These are phyloP conservation scores for Gymnobelideus leadbeateri DNA, from an alignment of 2,113 vertebrate species.

Conservation along the genomic window DNA sequence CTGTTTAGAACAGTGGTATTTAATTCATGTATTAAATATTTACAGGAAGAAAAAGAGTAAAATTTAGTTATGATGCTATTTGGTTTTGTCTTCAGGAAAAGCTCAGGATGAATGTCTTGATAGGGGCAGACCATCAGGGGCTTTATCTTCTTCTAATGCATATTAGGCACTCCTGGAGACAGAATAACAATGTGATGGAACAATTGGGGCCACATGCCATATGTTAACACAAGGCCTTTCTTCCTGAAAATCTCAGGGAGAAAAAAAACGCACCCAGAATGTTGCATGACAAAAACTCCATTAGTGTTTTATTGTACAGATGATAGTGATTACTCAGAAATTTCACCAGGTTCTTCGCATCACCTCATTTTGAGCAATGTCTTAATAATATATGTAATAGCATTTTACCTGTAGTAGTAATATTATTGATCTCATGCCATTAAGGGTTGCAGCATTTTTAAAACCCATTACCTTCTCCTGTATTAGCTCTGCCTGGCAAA, in stretches of 20 bases:
- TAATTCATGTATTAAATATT: constrained; percentile 46
- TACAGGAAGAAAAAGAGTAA: constrained; percentile 37
- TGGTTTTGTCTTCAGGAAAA: constrained; percentile 28
- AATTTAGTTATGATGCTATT: neutral
- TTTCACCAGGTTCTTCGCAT: constrained; percentile 75
- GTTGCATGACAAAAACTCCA: constrained; percentile 71
- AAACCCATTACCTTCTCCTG: constrained; percentile 83
- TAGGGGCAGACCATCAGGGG: constrained; percentile 5
- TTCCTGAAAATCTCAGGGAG: constrained; percentile 50
- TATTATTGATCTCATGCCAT: constrained; percentile 88
- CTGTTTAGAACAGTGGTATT: constrained; percentile 2
- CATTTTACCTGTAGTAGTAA: constrained; percentile 85
- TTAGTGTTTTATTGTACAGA: constrained; percentile 81
- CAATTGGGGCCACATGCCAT: constrained; percentile 11
- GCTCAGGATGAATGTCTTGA: constrained; percentile 20
- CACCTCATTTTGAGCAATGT: constrained; percentile 77
- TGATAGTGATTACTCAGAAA: constrained; percentile 75
- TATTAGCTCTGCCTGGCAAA: constrained; percentile 80
- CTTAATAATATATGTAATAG: constrained; percentile 86
- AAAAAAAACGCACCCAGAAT: constrained; percentile 44
- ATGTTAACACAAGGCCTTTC: constrained; percentile 51
- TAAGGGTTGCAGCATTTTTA: constrained; percentile 84
- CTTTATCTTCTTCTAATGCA: constrained; percentile 29
- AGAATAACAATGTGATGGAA: constrained; percentile 32
- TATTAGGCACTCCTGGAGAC: constrained; percentile 11